Percentiles rank a stretch among this genome's conserved stretches.
phyloP scores from a whole-genome alignment of 2,797 vertebrate genomes.

The Micrastur ruficollis region DNA sequence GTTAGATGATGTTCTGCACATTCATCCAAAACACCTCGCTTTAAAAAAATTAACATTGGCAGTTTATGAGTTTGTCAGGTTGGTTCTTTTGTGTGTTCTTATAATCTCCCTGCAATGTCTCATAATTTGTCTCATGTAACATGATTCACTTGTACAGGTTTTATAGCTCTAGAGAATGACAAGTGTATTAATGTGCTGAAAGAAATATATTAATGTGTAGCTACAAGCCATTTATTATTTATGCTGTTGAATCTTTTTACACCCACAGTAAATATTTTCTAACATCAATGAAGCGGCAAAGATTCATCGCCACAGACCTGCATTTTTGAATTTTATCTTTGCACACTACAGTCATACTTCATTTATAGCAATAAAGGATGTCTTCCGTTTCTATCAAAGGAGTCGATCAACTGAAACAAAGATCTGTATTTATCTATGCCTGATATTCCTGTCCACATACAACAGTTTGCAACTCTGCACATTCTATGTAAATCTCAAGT shows the following conservation, averaged over 20 bases:
- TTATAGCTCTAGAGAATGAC: slow-evolving; percentile 4
- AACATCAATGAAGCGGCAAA: not conserved
- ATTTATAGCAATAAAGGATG: not conserved
- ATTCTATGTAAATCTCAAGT: not conserved
- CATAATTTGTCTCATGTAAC: not conserved
- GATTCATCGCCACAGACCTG: not conserved
- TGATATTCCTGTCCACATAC: not conserved
- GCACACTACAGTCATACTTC: not conserved
- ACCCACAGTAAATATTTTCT: slow-evolving; percentile 41
- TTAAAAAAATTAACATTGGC: not conserved
- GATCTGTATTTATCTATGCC: not conserved
- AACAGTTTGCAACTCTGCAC: not conserved
- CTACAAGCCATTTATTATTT: slow-evolving; percentile 5
- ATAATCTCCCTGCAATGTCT: not conserved
- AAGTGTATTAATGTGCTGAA: not conserved
- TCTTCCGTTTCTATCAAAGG: not conserved
- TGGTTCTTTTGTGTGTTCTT: slow-evolving; percentile 2
- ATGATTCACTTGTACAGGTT: slow-evolving; percentile 27
- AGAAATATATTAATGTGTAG: slow-evolving; percentile 13
- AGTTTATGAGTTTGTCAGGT: not conserved
- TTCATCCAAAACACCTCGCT: not conserved
- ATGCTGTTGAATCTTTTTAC: slow-evolving; percentile 7
- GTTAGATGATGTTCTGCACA: not conserved
- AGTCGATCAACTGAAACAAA: not conserved
- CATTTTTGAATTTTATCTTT: slow-evolving; percentile 6